Conservation (phyloP, 1,140 invertebrate genomes). For the Ostrea edulis region DNA sequence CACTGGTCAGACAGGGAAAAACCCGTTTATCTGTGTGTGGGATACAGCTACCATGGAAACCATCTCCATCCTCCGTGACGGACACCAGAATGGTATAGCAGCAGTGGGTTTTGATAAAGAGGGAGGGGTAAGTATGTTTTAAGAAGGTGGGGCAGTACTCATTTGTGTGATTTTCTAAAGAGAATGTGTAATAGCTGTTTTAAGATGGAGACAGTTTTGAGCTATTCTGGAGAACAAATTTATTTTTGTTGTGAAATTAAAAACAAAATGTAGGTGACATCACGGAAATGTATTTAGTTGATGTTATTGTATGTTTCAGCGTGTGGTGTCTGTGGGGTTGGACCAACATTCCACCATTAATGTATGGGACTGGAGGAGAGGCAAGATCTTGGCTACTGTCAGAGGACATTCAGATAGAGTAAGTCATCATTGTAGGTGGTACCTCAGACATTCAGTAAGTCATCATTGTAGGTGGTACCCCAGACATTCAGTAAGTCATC, state of each 20-base stretch:
- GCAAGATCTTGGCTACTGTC: slow-evolving; percentile 77
- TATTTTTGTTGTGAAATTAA: no score
- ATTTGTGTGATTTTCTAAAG: no score
- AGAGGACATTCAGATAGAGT: slow-evolving; percentile 77
- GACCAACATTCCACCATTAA: slow-evolving; percentile 77
- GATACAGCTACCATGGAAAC: slow-evolving; percentile 72
- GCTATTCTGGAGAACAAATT: no score
- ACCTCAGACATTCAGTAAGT: neutral
- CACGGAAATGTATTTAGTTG: neutral
- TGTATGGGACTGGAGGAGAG: slow-evolving; percentile 79
- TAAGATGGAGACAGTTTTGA: no score
- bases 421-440: slow-evolving; percentile 5
- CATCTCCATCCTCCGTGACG: slow-evolving; percentile 77
- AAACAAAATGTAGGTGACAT: no score
- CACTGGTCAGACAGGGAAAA: slow-evolving; percentile 79
- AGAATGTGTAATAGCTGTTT: no score
- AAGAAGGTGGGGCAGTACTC: neutral
- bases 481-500: no score
- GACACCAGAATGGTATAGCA: slow-evolving; percentile 76
- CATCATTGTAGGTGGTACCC: no score
- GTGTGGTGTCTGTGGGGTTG: slow-evolving; percentile 76
- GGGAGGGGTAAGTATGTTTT: slow-evolving; percentile 70
- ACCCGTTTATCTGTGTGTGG: slow-evolving; percentile 79
- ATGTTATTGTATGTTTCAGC: slow-evolving; percentile 65
- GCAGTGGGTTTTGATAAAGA: slow-evolving; percentile 76